phyloP scores from a whole-genome alignment of 2,888 invertebrate genomes.

The Cenopis cana region DNA sequence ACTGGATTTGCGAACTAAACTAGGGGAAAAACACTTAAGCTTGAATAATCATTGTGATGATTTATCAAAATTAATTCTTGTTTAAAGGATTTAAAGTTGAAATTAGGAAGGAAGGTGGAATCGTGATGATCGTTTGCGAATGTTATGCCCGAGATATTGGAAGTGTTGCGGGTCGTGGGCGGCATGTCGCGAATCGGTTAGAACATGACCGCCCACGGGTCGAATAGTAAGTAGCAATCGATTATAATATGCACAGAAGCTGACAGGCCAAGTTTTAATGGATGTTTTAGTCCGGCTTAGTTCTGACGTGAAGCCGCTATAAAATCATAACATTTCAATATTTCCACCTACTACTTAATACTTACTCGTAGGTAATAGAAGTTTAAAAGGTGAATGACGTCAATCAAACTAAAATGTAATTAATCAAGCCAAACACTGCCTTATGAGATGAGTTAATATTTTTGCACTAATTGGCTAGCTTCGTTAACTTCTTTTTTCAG shows the following conservation, averaged over 20 bases:
- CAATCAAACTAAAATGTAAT: too few relatives aligned
- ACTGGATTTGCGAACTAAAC: conserved; percentile 40
- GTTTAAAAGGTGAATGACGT: too few relatives aligned
- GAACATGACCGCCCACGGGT: conserved; percentile 40
- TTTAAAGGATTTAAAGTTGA: conserved; percentile 5
- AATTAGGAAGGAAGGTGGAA: not conserved
- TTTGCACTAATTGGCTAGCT: too few relatives aligned
- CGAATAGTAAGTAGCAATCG: conserved; percentile 37
- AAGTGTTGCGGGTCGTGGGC: conserved; percentile 18
- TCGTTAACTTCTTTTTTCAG: not conserved
- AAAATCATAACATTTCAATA: not conserved
- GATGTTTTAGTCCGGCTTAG: not conserved
- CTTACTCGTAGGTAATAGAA: not conserved
- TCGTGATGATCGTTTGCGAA: conserved; percentile 22
- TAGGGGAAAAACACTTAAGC: conserved; percentile 13
- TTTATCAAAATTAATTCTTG: conserved; percentile 1
- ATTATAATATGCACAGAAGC: conserved; percentile 32
- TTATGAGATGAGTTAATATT: too few relatives aligned
- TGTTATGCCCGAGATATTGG: conserved; percentile 13
- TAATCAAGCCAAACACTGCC: too few relatives aligned
- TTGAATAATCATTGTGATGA: not conserved
- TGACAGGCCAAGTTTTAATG: conserved; percentile 26
- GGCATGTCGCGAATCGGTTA: conserved; percentile 33
- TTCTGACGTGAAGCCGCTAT: not conserved
- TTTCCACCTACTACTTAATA: not conserved